Evolutionary conservation across 2,797 vertebrate genomes (phyloP).

Genomic region (Sebastolobus altivelis): DNA sequence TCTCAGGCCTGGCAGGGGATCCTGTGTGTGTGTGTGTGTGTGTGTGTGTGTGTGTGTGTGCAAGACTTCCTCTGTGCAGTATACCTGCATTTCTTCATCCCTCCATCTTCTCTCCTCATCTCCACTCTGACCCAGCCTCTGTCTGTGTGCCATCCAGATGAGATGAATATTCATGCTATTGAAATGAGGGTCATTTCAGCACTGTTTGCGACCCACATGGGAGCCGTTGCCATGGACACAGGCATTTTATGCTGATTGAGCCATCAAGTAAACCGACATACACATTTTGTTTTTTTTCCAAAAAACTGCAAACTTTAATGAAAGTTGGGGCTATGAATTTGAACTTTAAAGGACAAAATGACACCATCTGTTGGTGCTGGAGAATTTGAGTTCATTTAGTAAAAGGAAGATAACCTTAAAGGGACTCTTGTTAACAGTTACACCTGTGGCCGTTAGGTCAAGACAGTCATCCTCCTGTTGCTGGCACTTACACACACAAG

Average conservation of each 20-base stretch:
- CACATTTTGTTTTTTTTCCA: background rate
- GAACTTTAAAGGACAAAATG: background rate
- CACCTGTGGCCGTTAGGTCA: too few species aligned
- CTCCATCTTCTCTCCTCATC: constrained; percentile 1
- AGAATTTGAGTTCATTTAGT: background rate
- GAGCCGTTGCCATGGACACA: constrained; percentile 56
- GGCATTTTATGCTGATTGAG: background rate
- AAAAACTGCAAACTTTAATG: background rate
- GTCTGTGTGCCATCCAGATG: constrained; percentile 15
- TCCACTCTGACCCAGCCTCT: constrained; percentile 40
- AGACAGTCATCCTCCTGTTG: too few species aligned
- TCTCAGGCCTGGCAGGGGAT: too few species aligned
- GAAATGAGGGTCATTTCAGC: constrained; percentile 47
- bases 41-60: background rate
- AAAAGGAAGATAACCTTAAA: background rate
- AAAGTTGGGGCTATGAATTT: background rate
- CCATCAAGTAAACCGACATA: background rate
- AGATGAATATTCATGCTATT: constrained; percentile 65
- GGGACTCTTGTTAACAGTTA: too few species aligned
- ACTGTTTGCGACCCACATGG: constrained; percentile 26
- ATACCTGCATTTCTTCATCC: constrained; percentile 7
- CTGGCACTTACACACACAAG: too few species aligned
- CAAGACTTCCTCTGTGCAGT: background rate
- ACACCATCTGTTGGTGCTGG: too few species aligned
- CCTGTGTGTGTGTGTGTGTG: background rate